Conservation (phyloP, 2,797 vertebrate species). For the Manis crassicaudata region DNA sequence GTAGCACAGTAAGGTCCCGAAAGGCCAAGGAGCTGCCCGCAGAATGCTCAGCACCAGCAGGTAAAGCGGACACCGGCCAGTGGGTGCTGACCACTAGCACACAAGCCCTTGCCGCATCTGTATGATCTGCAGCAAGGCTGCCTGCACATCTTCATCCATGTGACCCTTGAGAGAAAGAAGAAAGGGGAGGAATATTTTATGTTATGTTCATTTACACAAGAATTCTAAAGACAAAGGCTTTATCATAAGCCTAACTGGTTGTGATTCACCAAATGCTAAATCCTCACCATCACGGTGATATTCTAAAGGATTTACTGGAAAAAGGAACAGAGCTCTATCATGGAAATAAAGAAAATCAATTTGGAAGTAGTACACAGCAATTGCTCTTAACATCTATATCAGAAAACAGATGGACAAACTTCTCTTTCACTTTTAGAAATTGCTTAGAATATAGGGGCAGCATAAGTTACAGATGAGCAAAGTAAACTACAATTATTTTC, state of each 20-base stretch:
- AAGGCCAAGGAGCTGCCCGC: neutral
- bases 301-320: neutral
- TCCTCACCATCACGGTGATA: neutral
- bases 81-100: conserved; percentile 85
- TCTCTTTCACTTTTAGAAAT: neutral
- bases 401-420: neutral
- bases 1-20: neutral
- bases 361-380: neutral
- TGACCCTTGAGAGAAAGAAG: conserved; percentile 89
- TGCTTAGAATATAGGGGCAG: neutral
- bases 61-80: neutral
- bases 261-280: neutral
- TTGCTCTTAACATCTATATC: neutral
- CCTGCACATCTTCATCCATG: conserved; percentile 99
- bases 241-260: neutral
- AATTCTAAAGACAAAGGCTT: neutral
- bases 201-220: neutral
- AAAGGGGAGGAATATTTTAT: neutral
- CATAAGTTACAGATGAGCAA: neutral
- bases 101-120: conserved; percentile 98
- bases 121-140: conserved; percentile 97
- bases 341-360: neutral
- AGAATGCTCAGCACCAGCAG: neutral
- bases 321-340: neutral
- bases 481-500: neutral